phyloP scores from a whole-genome alignment of 2,113 vertebrate genomes.

The Silurus asotus region DNA sequence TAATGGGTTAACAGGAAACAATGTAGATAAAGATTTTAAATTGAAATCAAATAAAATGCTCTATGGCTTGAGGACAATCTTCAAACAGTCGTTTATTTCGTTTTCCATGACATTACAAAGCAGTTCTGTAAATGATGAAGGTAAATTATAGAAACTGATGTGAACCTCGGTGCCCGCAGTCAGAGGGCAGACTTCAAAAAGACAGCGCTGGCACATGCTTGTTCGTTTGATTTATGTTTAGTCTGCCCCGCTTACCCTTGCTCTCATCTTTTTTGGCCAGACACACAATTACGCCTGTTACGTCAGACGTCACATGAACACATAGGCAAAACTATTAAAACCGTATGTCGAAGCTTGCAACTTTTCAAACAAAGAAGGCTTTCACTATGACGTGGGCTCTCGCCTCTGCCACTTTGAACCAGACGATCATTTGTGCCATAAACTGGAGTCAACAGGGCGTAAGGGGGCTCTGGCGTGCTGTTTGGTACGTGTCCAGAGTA shows the following conservation, averaged over 20 bases:
- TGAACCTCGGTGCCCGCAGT: constrained; percentile 3
- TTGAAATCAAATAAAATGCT: background rate
- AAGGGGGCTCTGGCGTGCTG: constrained; percentile 15
- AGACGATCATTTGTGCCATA: constrained; percentile 44
- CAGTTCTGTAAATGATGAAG: background rate
- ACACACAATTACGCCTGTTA: constrained; percentile 42
- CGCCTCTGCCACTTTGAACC: constrained; percentile 28
- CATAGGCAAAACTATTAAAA: constrained; percentile 39
- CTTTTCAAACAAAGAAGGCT: constrained; percentile 54
- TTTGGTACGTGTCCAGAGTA: constrained; percentile 1
- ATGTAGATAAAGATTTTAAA: background rate
- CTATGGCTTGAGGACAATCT: too few relatives aligned
- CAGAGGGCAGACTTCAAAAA: background rate
- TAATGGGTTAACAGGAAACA: background rate
- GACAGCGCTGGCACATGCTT: constrained; percentile 20
- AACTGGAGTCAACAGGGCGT: constrained; percentile 38
- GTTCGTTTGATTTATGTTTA: constrained; percentile 43
- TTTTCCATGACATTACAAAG: background rate
- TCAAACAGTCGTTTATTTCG: background rate
- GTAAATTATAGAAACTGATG: background rate
- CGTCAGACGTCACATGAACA: constrained; percentile 37
- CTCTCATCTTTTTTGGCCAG: constrained; percentile 50
- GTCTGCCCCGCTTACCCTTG: constrained; percentile 31
- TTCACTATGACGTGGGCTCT: constrained; percentile 41
- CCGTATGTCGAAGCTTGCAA: constrained; percentile 25